Conservation (phyloP, 2,797 vertebrate species). For the Poeciliopsis turneri region DNA sequence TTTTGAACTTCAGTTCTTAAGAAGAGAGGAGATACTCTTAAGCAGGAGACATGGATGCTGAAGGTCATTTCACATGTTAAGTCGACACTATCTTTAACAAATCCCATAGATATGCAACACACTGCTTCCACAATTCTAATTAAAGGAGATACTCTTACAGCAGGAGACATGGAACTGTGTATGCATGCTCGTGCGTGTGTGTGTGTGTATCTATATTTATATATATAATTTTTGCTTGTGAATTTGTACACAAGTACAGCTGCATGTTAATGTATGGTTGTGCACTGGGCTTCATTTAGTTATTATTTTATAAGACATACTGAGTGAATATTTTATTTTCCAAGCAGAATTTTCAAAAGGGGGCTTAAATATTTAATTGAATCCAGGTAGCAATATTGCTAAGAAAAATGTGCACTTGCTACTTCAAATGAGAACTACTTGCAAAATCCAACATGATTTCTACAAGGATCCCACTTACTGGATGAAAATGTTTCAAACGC, state of each 20-base stretch:
- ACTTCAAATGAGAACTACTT: slow-evolving; percentile 3
- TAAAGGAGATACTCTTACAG: no score
- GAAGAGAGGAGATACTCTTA: neutral
- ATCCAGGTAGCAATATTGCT: slow-evolving; percentile 32
- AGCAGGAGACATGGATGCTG: neutral
- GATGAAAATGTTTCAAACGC: neutral
- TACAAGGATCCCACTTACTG: neutral
- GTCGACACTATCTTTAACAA: neutral
- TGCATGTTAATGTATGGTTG: slow-evolving; percentile 21
- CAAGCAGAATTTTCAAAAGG: slow-evolving; percentile 35
- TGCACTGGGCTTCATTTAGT: slow-evolving; percentile 27
- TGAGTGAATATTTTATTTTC: slow-evolving; percentile 60
- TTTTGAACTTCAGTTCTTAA: slow-evolving; percentile 3
- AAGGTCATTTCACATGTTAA: neutral
- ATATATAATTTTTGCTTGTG: slow-evolving; percentile 7
- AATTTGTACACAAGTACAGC: slow-evolving; percentile 7
- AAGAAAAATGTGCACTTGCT: slow-evolving; percentile 10
- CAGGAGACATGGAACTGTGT: no score
- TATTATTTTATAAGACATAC: slow-evolving; percentile 34
- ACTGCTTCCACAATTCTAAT: neutral
- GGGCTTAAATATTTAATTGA: slow-evolving; percentile 64
- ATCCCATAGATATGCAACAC: neutral
- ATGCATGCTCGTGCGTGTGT: no score
- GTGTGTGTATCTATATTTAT: no score
- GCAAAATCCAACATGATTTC: neutral